Evolutionary conservation across 2,888 invertebrate species (phyloP).

Genomic region (Ceraclea dissimilis): DNA sequence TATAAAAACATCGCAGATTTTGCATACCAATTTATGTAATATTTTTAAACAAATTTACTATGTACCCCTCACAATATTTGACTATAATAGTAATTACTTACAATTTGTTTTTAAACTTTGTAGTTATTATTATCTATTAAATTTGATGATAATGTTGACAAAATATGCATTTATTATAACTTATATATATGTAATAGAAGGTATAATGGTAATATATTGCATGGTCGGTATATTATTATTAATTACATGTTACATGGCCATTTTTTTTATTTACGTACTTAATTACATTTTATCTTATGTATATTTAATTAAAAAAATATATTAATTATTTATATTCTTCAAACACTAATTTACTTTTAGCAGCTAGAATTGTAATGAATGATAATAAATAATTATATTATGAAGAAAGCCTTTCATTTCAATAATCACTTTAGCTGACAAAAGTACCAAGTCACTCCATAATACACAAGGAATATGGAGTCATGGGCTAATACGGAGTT

Average conservation of each 20-base stretch:
- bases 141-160: conserved; percentile 31
- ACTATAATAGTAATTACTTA: background rate
- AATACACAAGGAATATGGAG: too few relatives aligned
- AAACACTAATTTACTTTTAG: conserved; percentile 52
- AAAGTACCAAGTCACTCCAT: too few relatives aligned
- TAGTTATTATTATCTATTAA: conserved; percentile 23
- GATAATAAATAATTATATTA: conserved; percentile 56
- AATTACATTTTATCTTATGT: conserved; percentile 24
- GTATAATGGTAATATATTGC: too few relatives aligned
- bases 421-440: too few relatives aligned
- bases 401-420: conserved; percentile 30
- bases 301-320: conserved; percentile 25
- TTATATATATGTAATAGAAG: background rate
- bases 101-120: conserved; percentile 15
- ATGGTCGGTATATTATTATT: background rate
- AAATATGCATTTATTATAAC: conserved; percentile 23
- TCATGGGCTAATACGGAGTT: too few relatives aligned
- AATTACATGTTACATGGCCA: conserved; percentile 23
- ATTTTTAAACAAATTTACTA: too few relatives aligned
- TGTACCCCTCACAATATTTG: too few relatives aligned
- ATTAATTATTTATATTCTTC: conserved; percentile 33
- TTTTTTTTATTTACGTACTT: conserved; percentile 17
- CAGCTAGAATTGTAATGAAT: conserved; percentile 54
- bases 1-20: too few relatives aligned
- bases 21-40: too few relatives aligned